Evolutionary conservation across 1,140 invertebrate species (phyloP).

Genomic region (Sitophilus oryzae): DNA sequence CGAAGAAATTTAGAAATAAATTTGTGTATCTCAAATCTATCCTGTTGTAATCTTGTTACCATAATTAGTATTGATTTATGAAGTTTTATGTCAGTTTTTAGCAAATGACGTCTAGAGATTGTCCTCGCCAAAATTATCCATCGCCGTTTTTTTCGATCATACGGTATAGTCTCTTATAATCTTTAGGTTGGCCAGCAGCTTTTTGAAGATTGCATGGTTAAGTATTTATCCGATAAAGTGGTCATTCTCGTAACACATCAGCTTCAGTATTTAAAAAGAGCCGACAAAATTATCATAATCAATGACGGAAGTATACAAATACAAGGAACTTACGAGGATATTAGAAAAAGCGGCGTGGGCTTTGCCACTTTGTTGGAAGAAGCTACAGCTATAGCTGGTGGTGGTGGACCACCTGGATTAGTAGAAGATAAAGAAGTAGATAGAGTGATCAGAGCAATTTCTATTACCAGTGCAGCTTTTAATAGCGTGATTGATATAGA

Average conservation of each 20-base stretch:
- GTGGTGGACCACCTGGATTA: constrained; percentile 2
- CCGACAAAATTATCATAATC: constrained; percentile 50
- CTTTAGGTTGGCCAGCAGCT: constrained; percentile 24
- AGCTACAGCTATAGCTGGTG: background rate
- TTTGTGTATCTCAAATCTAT: too few species aligned
- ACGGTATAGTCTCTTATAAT: too few species aligned
- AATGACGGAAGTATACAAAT: constrained; percentile 43
- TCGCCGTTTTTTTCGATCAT: too few species aligned
- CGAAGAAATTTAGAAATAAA: too few species aligned
- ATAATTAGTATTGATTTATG: too few species aligned
- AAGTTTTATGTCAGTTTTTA: too few species aligned
- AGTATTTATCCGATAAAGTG: constrained; percentile 58
- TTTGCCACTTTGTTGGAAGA: constrained; percentile 43
- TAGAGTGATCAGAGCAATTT: constrained; percentile 24
- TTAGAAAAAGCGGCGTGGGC: constrained; percentile 26
- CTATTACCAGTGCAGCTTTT: constrained; percentile 19
- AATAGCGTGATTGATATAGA: constrained; percentile 30
- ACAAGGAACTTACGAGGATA: constrained; percentile 32
- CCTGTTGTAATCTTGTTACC: too few species aligned
- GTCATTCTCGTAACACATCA: constrained; percentile 73
- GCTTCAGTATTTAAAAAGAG: constrained; percentile 61
- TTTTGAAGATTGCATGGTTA: constrained; percentile 50
- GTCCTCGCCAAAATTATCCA: too few species aligned
- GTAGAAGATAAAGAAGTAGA: constrained; percentile 26
- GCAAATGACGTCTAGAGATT: too few species aligned